A percentile compares a stretch with the other conserved stretches of the same genome.
These are phyloP conservation scores for Eledone cirrhosa DNA, from an alignment of 2,888 invertebrate species.

Conservation along the genomic window DNA sequence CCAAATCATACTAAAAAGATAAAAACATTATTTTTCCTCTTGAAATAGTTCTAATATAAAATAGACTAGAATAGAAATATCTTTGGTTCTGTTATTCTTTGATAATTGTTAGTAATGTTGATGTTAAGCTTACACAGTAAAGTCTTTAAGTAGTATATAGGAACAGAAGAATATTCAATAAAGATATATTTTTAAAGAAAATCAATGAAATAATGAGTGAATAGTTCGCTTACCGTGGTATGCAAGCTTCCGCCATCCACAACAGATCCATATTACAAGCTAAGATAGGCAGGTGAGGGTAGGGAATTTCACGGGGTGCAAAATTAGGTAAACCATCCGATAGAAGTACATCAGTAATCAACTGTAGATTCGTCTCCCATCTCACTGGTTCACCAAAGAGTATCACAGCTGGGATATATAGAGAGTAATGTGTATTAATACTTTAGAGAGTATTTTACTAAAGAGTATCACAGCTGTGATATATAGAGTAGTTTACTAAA, in stretches of 20 bases:
- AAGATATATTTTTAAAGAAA: background rate
- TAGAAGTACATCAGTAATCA: conserved; percentile 73
- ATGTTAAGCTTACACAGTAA: no score
- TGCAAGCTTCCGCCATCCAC: conserved; percentile 75
- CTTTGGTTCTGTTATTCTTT: no score
- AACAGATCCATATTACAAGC: conserved; percentile 76
- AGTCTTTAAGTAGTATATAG: no score
- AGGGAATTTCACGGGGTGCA: conserved; percentile 66
- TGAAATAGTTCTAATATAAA: no score
- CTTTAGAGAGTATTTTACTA: no score
- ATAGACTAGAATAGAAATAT: no score
- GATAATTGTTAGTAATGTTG: no score
- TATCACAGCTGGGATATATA: conserved; percentile 69
- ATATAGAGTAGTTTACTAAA: conserved; percentile 73
- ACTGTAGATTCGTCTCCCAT: conserved; percentile 76
- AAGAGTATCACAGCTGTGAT: conserved; percentile 72
- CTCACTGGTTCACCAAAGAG: conserved; percentile 75
- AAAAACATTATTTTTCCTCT: no score
- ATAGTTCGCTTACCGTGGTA: conserved; percentile 70
- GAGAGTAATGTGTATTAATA: no score
- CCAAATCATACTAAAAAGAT: no score
- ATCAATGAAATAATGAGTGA: background rate
- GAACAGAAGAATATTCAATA: no score
- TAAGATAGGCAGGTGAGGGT: conserved; percentile 75
- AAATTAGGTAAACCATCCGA: conserved; percentile 71